A percentile compares a stretch with the other conserved stretches of the same genome.
These are phyloP conservation scores for Arge pagana DNA, from an alignment of 2,888 invertebrate genomes.

Conservation along the genomic window DNA sequence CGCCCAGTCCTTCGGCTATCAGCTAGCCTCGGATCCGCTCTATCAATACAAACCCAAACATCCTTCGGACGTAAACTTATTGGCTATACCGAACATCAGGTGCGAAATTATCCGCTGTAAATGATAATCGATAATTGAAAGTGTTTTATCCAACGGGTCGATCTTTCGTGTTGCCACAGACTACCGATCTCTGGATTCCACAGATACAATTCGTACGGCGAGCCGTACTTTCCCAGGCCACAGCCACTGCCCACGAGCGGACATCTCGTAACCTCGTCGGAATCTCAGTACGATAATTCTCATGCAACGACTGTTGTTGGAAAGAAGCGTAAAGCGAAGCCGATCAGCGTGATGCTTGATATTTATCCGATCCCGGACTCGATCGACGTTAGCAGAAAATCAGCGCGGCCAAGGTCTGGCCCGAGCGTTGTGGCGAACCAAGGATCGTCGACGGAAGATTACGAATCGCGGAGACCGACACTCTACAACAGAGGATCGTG, in stretches of 20 bases:
- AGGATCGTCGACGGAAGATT: constrained; percentile 36
- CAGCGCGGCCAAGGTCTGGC: constrained; percentile 35
- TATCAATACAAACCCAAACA: constrained; percentile 73
- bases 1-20: constrained; percentile 37
- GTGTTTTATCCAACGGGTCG: not conserved
- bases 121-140: not conserved
- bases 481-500: constrained; percentile 37
- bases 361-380: constrained; percentile 64
- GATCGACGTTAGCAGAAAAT: constrained; percentile 35
- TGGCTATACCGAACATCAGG: constrained; percentile 64
- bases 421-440: not conserved
- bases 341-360: constrained; percentile 70
- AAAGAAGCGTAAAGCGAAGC: constrained; percentile 55
- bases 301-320: constrained; percentile 26
- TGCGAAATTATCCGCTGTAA: constrained; percentile 23
- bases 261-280: constrained; percentile 28
- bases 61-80: constrained; percentile 74
- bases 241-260: constrained; percentile 23
- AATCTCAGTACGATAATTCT: constrained; percentile 39
- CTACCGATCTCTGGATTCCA: constrained; percentile 49
- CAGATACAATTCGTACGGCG: constrained; percentile 45
- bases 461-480: constrained; percentile 41
- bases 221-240: constrained; percentile 43
- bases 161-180: constrained; percentile 32
- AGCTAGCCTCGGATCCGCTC: constrained; percentile 65